phyloP scores from a whole-genome alignment of 2,797 vertebrate genomes.

The Mastacembelus armatus region DNA sequence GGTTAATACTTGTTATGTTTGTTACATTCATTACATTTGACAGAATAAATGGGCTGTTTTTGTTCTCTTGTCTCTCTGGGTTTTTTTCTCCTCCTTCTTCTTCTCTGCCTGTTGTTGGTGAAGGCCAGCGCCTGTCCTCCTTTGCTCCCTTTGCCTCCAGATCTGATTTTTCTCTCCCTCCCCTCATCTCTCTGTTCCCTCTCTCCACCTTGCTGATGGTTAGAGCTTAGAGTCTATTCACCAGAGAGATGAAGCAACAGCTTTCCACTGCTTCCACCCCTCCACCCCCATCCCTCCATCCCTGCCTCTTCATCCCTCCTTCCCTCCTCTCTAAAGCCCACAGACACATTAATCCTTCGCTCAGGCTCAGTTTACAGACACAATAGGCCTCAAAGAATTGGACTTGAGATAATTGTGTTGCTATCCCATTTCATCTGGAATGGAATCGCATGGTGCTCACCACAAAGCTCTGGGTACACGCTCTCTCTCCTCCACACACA shows the following conservation, averaged over 20 bases:
- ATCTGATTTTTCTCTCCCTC: constrained; percentile 35
- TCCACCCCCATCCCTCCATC: not conserved
- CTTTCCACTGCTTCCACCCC: constrained; percentile 44
- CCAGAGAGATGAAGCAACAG: constrained; percentile 72
- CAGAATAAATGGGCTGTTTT: constrained; percentile 51
- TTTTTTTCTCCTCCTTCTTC: constrained; percentile 22
- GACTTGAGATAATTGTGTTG: constrained; percentile 86
- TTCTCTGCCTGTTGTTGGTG: constrained; percentile 12
- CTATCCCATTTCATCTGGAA: constrained; percentile 85
- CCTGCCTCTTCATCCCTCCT: not conserved
- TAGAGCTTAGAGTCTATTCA: constrained; percentile 74
- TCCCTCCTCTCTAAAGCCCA: constrained; percentile 50
- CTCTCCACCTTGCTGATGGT: constrained; percentile 67
- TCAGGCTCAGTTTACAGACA: constrained; percentile 83
- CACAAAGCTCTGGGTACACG: constrained; percentile 53
- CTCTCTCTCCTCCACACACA: constrained; percentile 2
- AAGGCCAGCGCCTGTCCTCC: constrained; percentile 16
- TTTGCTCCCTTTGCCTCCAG: constrained; percentile 31
- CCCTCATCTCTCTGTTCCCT: constrained; percentile 16
- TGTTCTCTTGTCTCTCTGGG: constrained; percentile 21
- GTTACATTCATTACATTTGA: constrained; percentile 42
- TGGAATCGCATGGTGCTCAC: constrained; percentile 68
- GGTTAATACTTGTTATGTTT: constrained; percentile 39
- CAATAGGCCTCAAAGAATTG: constrained; percentile 84
- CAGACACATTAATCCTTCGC: constrained; percentile 80